phyloP scores from a whole-genome alignment of 1,140 invertebrate species.

The Lepidurus couesii region DNA sequence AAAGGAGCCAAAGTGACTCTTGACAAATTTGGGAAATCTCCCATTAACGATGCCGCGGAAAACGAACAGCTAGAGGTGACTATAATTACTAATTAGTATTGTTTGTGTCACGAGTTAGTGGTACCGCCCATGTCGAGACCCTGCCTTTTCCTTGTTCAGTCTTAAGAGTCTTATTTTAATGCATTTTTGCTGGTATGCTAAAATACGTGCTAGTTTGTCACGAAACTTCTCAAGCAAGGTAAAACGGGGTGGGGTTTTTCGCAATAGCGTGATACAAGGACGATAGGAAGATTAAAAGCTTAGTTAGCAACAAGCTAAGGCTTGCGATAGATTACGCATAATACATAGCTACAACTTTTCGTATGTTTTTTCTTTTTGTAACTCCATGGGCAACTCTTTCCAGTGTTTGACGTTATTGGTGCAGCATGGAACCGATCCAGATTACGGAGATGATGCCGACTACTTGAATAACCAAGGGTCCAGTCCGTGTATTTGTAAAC shows the following conservation, averaged over 20 bases:
- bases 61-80: constrained; percentile 76
- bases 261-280: constrained; percentile 28
- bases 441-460: constrained; percentile 48
- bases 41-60: constrained; percentile 81
- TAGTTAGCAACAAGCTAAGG: neutral
- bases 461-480: constrained; percentile 4
- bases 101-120: neutral
- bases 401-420: constrained; percentile 70
- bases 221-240: constrained; percentile 22
- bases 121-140: too few species aligned
- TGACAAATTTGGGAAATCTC: constrained; percentile 79
- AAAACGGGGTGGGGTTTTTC: constrained; percentile 29
- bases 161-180: too few species aligned
- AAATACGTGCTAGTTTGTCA: constrained; percentile 15
- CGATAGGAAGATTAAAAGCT: neutral
- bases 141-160: too few species aligned
- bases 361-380: neutral
- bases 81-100: constrained; percentile 36
- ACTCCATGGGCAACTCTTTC: constrained; percentile 37
- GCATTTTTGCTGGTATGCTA: neutral
- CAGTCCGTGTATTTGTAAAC: constrained; percentile 8
- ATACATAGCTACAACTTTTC: neutral
- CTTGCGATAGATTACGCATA: neutral
- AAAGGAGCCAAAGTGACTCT: constrained; percentile 64
- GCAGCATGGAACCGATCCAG: constrained; percentile 61